A percentile compares a stretch with the other conserved stretches of the same genome.
These are phyloP conservation scores for Sebastes hubbsi DNA, from an alignment of 2,797 vertebrate genomes.

Conservation along the genomic window DNA sequence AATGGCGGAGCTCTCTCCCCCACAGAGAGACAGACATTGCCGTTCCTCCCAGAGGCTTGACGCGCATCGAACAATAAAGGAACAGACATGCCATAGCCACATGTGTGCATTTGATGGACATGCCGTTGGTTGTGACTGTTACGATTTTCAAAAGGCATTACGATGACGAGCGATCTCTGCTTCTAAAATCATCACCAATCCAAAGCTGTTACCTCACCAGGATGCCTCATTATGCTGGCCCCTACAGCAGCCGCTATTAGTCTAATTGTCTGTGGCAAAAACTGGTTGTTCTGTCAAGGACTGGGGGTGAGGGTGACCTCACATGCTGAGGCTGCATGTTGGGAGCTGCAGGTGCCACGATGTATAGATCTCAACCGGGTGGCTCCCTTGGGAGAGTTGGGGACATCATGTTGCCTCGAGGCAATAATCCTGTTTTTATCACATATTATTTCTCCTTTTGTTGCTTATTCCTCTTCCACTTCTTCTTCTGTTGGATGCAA, in stretches of 20 bases:
- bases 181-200: slow-evolving; percentile 5
- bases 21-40: slow-evolving; percentile 40
- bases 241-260: slow-evolving; percentile 16
- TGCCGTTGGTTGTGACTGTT: slow-evolving; percentile 7
- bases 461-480: neutral
- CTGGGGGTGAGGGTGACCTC: neutral
- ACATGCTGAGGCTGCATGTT: slow-evolving; percentile 8
- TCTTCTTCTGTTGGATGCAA: neutral
- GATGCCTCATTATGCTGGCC: slow-evolving; percentile 19
- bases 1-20: slow-evolving; percentile 33
- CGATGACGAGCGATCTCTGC: slow-evolving; percentile 7
- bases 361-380: neutral
- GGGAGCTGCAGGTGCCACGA: slow-evolving; percentile 18
- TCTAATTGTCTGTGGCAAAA: slow-evolving; percentile 8
- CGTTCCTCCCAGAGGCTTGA: slow-evolving; percentile 26
- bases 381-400: neutral
- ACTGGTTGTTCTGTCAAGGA: slow-evolving; percentile 1
- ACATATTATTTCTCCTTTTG: neutral
- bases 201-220: slow-evolving; percentile 31
- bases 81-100: neutral
- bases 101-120: slow-evolving; percentile 21
- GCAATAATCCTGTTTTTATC: slow-evolving; percentile 8
- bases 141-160: slow-evolving; percentile 9
- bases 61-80: slow-evolving; percentile 26
- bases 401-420: slow-evolving; percentile 12